Percentiles rank a stretch among this genome's conserved stretches.
These are phyloP conservation scores for Nephrotoma appendiculata DNA, from an alignment of 2,888 invertebrate species.

Conservation along the genomic window DNA sequence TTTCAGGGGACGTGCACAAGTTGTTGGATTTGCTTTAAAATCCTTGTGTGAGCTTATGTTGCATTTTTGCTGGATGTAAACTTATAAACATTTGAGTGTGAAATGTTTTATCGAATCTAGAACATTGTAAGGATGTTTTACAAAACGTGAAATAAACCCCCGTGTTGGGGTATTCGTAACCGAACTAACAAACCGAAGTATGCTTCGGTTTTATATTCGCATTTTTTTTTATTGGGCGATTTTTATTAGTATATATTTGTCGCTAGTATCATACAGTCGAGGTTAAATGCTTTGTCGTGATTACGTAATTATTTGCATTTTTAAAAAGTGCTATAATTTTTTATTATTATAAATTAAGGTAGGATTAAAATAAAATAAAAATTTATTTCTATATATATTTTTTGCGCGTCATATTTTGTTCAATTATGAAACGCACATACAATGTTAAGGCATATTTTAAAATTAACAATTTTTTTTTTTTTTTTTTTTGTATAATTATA, in stretches of 20 bases:
- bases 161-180: neutral
- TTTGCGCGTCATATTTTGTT: neutral
- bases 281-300: neutral
- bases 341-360: neutral
- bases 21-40: no score
- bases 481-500: neutral
- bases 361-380: neutral
- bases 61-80: no score
- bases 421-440: neutral
- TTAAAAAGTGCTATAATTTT: neutral
- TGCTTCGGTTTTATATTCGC: neutral
- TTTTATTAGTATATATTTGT: neutral
- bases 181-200: neutral
- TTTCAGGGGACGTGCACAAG: no score
- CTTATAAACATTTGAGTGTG: no score
- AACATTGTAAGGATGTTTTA: no score
- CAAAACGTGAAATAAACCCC: neutral
- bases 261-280: neutral
- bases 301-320: neutral
- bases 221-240: neutral
- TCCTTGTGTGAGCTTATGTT: no score
- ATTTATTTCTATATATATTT: neutral
- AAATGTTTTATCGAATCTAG: no score
- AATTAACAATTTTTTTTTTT: neutral
- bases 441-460: neutral